Base-by-base conservation (phyloP, 2,113 vertebrate genomes). In the Ceyx margarethae region DNA sequence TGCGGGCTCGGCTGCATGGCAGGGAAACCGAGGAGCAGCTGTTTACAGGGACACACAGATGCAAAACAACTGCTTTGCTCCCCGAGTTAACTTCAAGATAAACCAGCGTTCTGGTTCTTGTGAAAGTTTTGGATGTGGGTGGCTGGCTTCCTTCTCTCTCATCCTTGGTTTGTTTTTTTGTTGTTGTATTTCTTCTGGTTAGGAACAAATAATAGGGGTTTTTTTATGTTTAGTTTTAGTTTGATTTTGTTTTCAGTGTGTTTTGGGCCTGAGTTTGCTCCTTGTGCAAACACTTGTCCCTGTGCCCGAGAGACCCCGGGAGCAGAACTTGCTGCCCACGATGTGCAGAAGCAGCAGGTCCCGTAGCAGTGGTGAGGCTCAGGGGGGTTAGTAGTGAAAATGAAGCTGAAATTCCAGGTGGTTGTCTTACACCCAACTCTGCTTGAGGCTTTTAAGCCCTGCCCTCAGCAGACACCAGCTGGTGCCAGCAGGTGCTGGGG, bases 321-420 rank as follows among this genome's bases (percentile, higher is more conserved):
- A 12, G 8, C 2, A 28, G 54, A 31, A 8, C 20, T 17, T 12
- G 10, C 16, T n/a, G 4, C 13, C 9, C 2, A 37, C 5, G n/a
- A 16, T 0, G 0, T 6, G 19, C 16, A 6, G n/a, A 18, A 57
- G 15, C 4, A 1, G 10, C 8, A 0, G 1, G 3, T 35, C 12
- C 7, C 7, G 0, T 1, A 3, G 15, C 21, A 40, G 48, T 18
- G 13, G 29, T 4, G 21, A 23, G 26, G 6, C n/a, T 79, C 10
- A 1, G 3, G 40, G 40, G 54, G 7, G 5, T 18, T 23, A 15
- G 29, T 0, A 0, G 2, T 62, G 46, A 28, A 28, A 3, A 31
- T 13, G 11, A 64, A 64, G n/a, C 29, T 21, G 25, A 54, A 79
- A 21, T 57, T 64, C 48, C 18, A 51, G 53, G 45, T 10, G 25